Base-by-base conservation (phyloP, 2,888 invertebrate species). In the Caenorhabditis sp. region DNA sequence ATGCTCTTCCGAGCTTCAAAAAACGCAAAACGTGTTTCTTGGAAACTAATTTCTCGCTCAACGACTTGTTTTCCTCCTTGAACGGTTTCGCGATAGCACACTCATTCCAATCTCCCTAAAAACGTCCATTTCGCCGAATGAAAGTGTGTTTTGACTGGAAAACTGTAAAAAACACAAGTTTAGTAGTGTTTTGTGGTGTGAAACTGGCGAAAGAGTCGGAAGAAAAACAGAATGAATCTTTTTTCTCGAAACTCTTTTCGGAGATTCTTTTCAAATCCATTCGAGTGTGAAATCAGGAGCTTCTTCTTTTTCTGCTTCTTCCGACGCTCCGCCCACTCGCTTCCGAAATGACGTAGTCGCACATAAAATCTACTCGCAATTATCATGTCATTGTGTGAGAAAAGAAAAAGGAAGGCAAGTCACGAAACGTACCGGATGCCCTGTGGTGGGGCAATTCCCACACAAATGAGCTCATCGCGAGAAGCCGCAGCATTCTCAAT, bases 361-460 rank as follows among this genome's bases (percentile, higher is more conserved):
- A 9, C 30, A 7, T 9, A 55, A 27, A 68, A 30, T 59, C 30
- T 59, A 59, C 52, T n/a, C n/a, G n/a, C 70, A 70, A 70, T 70
- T 70, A 70, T 70, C 70, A 37, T 50, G 70, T 59, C 59, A 70
- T 70, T 70, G 68, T 68, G 37, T 50, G 7, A 20, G 26, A 26
- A 39, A 52, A 37, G 32, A n/a, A 55, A 58, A 68, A 58, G 8
- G 59, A 53, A 45, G 59, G 59, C 70, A 59, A 52, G 70, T 70
- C 70, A 70, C 70, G 70, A 59, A 70, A 53, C 70, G 43, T 32
- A 68, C 58, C 68, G 52, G 59, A 58, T 45, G 45, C 45, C 27
- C 11, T 45, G 39, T 53, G 30, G 53, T 17, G 17, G 32, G 9
- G 45, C 39, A 53, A 45, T 26, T n/a, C n/a, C n/a, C n/a, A n/a